Evolutionary conservation across 2,888 invertebrate species (phyloP).

Genomic region (Carpatolechia fugitivella): DNA sequence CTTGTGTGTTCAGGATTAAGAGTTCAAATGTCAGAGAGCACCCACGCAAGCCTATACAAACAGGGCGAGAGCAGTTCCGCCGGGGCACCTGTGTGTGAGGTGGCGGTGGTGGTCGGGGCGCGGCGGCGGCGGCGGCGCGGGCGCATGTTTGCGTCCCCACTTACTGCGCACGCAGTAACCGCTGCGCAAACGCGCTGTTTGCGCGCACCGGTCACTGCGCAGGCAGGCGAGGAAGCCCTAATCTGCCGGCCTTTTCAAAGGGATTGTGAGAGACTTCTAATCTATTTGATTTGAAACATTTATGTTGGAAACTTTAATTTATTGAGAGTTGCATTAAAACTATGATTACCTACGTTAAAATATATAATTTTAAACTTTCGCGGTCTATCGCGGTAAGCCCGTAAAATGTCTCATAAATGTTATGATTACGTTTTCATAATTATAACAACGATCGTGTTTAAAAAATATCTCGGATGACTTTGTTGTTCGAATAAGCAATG

Average conservation of each 20-base stretch:
- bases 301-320: too few relatives aligned
- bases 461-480: too few relatives aligned
- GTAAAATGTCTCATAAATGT: too few relatives aligned
- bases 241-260: constrained; percentile 52
- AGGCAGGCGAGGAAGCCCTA: constrained; percentile 65
- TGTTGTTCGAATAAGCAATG: too few relatives aligned
- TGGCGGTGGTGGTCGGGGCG: too few relatives aligned
- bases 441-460: too few relatives aligned
- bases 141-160: constrained; percentile 62
- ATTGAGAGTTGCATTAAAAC: too few relatives aligned
- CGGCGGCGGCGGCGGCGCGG: constrained; percentile 14
- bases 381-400: too few relatives aligned
- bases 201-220: constrained; percentile 43
- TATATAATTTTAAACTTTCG: too few relatives aligned
- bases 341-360: too few relatives aligned
- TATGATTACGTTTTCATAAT: too few relatives aligned
- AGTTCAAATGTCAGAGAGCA: constrained; percentile 51
- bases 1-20: constrained; percentile 19
- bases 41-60: constrained; percentile 44
- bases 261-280: neutral
- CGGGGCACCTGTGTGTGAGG: constrained; percentile 72
- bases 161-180: constrained; percentile 64
- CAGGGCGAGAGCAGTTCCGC: constrained; percentile 46
- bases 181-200: constrained; percentile 67
- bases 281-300: neutral